A percentile compares a stretch with the other conserved stretches of the same genome.
Evolutionary conservation across 2,113 vertebrate species (phyloP).

Genomic region (Phalacrocorax carbo): DNA sequence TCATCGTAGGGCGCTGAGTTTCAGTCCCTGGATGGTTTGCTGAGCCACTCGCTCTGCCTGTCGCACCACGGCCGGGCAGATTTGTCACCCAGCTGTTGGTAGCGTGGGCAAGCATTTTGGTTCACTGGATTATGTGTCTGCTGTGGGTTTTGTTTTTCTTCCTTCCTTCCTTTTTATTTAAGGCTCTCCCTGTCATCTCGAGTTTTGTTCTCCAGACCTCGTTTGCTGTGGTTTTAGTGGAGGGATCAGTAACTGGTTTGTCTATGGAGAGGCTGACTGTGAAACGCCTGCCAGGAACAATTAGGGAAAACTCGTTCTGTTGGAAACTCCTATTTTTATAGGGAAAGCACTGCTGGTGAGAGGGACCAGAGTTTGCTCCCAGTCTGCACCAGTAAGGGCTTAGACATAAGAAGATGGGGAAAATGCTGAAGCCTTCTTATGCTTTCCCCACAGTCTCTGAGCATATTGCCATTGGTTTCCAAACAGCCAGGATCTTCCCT

Average conservation of each 20-base stretch:
- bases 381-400: background rate
- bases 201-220: background rate
- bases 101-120: background rate
- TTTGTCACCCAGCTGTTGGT: background rate
- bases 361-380: background rate
- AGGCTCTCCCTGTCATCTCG: background rate
- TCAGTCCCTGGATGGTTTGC: background rate
- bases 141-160: background rate
- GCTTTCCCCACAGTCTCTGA: background rate
- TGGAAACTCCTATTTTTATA: conserved; percentile 14
- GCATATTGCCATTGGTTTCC: background rate
- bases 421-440: background rate
- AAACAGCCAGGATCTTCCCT: background rate
- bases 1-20: background rate
- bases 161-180: background rate
- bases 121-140: background rate
- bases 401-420: background rate
- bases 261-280: background rate
- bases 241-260: background rate
- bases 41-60: background rate
- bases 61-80: fast-evolving
- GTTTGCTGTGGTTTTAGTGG: background rate
- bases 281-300: background rate
- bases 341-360: background rate
- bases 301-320: background rate